phyloP scores from a whole-genome alignment of 2,888 invertebrate species.

The Chymomyza amoena region DNA sequence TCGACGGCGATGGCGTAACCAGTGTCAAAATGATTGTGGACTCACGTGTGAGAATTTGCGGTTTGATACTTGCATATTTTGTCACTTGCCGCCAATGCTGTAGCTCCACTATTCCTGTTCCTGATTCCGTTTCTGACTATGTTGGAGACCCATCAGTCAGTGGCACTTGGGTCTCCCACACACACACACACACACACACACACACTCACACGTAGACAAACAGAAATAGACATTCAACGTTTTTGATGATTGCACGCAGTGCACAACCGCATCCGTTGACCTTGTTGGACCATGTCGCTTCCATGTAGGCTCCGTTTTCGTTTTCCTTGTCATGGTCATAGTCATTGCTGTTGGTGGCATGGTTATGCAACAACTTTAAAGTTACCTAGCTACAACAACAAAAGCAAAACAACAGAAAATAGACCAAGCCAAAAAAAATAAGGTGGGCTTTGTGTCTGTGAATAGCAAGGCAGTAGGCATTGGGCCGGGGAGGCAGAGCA shows the following conservation, averaged over 20 bases:
- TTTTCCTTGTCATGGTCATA: neutral
- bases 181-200: neutral
- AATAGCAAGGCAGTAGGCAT: neutral
- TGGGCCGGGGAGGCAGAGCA: neutral
- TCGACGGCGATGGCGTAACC: conserved; percentile 50
- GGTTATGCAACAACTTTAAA: conserved; percentile 50
- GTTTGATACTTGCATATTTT: conserved; percentile 73
- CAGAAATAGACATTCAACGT: neutral
- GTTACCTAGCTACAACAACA: conserved; percentile 40
- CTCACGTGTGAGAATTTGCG: conserved; percentile 72
- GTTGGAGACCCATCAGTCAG: conserved; percentile 35
- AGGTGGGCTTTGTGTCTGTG: neutral
- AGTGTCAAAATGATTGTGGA: conserved; percentile 73
- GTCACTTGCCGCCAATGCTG: conserved; percentile 54
- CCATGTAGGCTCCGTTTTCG: neutral
- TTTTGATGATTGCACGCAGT: neutral
- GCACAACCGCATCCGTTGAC: conserved; percentile 55
- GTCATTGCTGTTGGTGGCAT: conserved; percentile 36
- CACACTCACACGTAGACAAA: neutral
- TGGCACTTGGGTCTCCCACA: conserved; percentile 22
- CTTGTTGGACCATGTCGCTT: conserved; percentile 34
- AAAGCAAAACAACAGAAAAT: neutral
- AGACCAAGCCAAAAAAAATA: neutral
- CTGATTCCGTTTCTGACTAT: neutral
- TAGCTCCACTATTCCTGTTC: neutral